These are phyloP conservation scores for Hiodon alosoides DNA, from an alignment of 2,113 vertebrate species.

Conservation along the genomic window DNA sequence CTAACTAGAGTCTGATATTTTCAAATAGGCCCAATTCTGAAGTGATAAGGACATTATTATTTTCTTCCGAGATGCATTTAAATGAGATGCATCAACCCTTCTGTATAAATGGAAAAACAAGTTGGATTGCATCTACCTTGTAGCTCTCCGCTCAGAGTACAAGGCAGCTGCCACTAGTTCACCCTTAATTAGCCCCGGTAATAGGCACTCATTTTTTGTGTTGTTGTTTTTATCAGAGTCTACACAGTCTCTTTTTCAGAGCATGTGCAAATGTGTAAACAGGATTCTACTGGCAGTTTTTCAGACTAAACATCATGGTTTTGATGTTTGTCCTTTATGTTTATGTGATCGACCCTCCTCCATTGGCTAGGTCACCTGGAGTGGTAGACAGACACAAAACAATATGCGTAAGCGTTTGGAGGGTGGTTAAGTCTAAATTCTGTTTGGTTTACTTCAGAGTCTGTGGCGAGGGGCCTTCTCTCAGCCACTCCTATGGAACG, in stretches of 20 bases:
- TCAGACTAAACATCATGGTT: not conserved
- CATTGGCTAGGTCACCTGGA: not conserved
- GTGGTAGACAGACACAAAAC: too few relatives aligned
- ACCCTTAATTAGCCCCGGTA: slow-evolving; percentile 51
- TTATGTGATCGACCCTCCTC: not conserved
- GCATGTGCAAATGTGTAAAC: not conserved
- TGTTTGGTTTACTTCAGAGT: too few relatives aligned
- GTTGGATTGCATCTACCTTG: not conserved
- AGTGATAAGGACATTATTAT: slow-evolving; percentile 54
- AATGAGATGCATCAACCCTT: slow-evolving; percentile 32
- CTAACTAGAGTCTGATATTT: slow-evolving; percentile 80
- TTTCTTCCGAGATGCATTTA: slow-evolving; percentile 49
- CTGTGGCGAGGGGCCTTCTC: too few relatives aligned
- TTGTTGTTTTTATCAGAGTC: slow-evolving; percentile 39
- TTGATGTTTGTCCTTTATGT: not conserved
- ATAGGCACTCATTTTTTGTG: slow-evolving; percentile 36
- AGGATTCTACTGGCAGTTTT: not conserved
- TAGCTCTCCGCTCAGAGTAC: not conserved
- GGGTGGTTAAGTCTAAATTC: too few relatives aligned
- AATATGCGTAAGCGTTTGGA: too few relatives aligned
- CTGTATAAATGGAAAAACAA: slow-evolving; percentile 17
- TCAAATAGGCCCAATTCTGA: slow-evolving; percentile 62
- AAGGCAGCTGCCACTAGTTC: slow-evolving; percentile 29
- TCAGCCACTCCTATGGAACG: too few relatives aligned
- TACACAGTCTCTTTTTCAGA: slow-evolving; percentile 27